Conservation (phyloP, 2,113 vertebrate species). For the Laticauda colubrina region DNA sequence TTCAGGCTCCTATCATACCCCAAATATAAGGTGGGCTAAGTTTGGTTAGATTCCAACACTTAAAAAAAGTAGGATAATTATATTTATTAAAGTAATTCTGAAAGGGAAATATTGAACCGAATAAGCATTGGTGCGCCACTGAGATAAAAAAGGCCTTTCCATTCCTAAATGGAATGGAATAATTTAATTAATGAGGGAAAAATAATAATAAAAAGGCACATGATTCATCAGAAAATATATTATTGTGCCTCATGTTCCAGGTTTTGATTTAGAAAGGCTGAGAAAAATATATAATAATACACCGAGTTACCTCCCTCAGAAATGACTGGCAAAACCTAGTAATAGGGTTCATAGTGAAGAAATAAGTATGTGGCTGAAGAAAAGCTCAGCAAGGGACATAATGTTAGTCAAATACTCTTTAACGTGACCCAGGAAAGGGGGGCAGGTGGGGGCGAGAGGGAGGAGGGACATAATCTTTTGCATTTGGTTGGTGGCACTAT, state of each 20-base stretch:
- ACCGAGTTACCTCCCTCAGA: not conserved
- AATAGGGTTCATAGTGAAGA: conserved; percentile 72
- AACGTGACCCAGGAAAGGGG: conserved; percentile 66
- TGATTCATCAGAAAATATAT: conserved; percentile 72
- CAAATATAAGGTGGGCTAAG: conserved; percentile 65
- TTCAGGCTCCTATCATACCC: conserved; percentile 68
- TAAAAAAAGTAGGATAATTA: conserved; percentile 55
- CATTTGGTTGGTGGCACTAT: conserved; percentile 67
- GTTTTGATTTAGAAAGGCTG: conserved; percentile 62
- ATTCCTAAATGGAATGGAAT: conserved; percentile 54
- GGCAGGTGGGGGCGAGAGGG: not conserved
- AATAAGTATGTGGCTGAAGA: conserved; percentile 73
- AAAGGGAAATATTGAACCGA: conserved; percentile 59
- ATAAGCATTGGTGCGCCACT: conserved; percentile 49
- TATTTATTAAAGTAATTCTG: conserved; percentile 72
- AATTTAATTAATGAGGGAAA: conserved; percentile 68
- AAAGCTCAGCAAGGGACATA: conserved; percentile 75
- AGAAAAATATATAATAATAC: conserved; percentile 56
- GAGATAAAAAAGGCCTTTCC: conserved; percentile 52
- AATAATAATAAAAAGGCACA: conserved; percentile 56
- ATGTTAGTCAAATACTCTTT: conserved; percentile 75
- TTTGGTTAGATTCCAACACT: conserved; percentile 71
- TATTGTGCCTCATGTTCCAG: conserved; percentile 71
- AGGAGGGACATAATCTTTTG: conserved; percentile 69
- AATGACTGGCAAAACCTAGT: conserved; percentile 66